Evolutionary conservation across 2,113 vertebrate species (phyloP).

Genomic region (Ancistrus triradiatus): DNA sequence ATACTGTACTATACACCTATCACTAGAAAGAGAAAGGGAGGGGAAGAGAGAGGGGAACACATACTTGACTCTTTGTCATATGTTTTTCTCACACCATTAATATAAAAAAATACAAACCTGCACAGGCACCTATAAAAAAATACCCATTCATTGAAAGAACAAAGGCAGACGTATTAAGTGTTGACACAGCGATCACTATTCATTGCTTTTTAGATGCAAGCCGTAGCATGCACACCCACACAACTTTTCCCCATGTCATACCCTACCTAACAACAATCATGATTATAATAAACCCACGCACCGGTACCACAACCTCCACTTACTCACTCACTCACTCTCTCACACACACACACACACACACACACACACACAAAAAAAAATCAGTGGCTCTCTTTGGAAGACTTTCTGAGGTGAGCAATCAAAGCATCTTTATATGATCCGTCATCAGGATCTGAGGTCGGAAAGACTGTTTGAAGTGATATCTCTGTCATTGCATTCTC

Average conservation of each 20-base stretch:
- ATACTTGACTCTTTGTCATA: neutral
- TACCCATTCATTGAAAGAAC: neutral
- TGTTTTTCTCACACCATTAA: neutral
- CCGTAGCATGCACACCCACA: constrained; percentile 3
- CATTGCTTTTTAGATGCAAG: neutral
- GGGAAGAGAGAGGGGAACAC: neutral
- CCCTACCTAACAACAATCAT: constrained; percentile 21
- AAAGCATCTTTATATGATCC: too few species aligned
- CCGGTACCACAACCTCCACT: neutral
- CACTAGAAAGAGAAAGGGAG: neutral
- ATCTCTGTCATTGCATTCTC: too few species aligned
- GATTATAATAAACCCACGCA: constrained; percentile 30
- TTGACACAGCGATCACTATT: neutral
- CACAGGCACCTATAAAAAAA: neutral
- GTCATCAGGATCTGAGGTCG: too few species aligned
- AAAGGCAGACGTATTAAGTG: neutral
- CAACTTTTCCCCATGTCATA: constrained; percentile 1
- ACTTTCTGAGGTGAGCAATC: constrained; percentile 59
- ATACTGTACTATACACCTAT: neutral
- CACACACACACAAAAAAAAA: too few species aligned
- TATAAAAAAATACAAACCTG: neutral
- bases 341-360: constrained; percentile 2
- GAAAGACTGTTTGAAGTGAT: too few species aligned
- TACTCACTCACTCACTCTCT: neutral
- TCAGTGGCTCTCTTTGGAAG: constrained; percentile 62